Evolutionary conservation across 1,140 invertebrate species (phyloP).

Genomic region (Euschistus heros): DNA sequence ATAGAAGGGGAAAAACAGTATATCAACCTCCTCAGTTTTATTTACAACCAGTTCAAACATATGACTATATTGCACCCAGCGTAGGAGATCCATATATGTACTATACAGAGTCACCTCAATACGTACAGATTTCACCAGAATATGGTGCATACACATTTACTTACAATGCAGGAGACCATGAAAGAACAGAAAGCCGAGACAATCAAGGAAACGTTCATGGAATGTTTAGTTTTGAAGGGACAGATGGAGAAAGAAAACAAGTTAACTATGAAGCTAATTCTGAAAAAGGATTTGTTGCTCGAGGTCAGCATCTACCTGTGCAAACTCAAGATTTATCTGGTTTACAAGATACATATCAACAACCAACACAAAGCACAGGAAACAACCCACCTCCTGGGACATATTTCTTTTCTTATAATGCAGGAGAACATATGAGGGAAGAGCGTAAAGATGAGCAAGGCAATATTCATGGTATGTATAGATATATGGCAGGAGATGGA

Average conservation of each 20-base stretch:
- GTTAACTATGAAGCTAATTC: slow-evolving; percentile 30
- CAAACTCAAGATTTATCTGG: neutral
- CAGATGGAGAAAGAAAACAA: slow-evolving; percentile 27
- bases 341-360: neutral
- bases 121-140: neutral
- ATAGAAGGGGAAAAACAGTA: too few species aligned
- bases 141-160: slow-evolving; percentile 30
- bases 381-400: neutral
- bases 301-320: slow-evolving; percentile 17
- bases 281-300: slow-evolving; percentile 29
- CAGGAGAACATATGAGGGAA: slow-evolving; percentile 28
- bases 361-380: neutral
- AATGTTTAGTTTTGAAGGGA: slow-evolving; percentile 27
- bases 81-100: too few species aligned
- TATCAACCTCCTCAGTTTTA: too few species aligned
- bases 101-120: too few species aligned
- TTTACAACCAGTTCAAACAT: too few species aligned
- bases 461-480: slow-evolving; percentile 31
- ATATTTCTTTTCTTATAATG: slow-evolving; percentile 31
- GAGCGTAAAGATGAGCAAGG: slow-evolving; percentile 30
- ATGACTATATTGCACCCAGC: too few species aligned
- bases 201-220: slow-evolving; percentile 31
- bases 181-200: slow-evolving; percentile 30
- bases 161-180: slow-evolving; percentile 29
- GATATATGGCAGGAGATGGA: slow-evolving; percentile 29